These are phyloP conservation scores for Sebastes alutus DNA, from an alignment of 2,797 vertebrate species.

Conservation along the genomic window DNA sequence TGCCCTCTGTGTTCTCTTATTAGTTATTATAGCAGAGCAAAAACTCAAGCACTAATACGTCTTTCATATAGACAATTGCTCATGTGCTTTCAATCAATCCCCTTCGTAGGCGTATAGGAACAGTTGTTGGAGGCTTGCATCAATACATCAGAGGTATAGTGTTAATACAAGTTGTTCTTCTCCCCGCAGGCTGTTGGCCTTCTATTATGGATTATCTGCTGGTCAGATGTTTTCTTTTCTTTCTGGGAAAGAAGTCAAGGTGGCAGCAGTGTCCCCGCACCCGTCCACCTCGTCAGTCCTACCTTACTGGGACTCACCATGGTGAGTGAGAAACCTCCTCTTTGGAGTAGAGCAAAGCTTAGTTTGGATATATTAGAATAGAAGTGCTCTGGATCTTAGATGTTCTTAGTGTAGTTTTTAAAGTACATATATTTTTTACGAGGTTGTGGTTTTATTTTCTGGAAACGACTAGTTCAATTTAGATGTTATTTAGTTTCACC, in stretches of 20 bases:
- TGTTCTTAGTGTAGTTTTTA: neutral
- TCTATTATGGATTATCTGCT: slow-evolving; percentile 94
- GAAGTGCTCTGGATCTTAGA: neutral
- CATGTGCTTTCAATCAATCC: too few species aligned
- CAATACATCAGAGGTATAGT: too few species aligned
- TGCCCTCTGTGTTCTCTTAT: neutral
- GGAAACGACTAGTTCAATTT: neutral
- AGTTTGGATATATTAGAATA: neutral
- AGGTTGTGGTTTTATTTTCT: neutral
- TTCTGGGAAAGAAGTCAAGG: slow-evolving; percentile 92
- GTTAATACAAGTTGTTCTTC: neutral
- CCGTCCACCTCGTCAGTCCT: slow-evolving; percentile 89
- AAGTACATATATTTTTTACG: neutral
- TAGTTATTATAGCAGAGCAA: neutral
- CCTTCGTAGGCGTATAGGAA: too few species aligned
- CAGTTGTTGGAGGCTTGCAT: too few species aligned
- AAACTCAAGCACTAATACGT: neutral
- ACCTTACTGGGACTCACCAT: slow-evolving; percentile 93
- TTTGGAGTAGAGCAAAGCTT: neutral
- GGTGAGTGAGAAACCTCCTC: slow-evolving; percentile 76
- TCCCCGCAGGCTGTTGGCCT: slow-evolving; percentile 86
- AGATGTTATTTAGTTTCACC: neutral
- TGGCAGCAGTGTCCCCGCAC: slow-evolving; percentile 69
- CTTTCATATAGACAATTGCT: neutral
- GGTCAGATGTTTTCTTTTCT: slow-evolving; percentile 97